phyloP scores from a whole-genome alignment of 2,888 invertebrate genomes.

The Biston betularia region DNA sequence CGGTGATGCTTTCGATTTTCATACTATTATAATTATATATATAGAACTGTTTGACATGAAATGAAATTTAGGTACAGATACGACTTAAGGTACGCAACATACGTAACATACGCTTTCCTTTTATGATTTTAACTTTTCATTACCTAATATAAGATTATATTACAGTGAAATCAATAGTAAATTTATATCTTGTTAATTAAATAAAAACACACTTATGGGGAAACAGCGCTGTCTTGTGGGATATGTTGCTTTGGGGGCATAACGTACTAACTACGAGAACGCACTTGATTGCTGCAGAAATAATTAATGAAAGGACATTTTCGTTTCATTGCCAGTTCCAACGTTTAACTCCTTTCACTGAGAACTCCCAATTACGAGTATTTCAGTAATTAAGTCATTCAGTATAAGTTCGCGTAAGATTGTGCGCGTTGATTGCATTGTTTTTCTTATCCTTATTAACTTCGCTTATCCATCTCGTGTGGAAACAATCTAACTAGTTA shows the following conservation, averaged over 20 bases:
- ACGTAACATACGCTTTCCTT: no score
- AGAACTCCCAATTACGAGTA: constrained; percentile 25
- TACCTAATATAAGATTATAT: no score
- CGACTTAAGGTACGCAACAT: no score
- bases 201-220: no score
- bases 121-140: no score
- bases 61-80: constrained; percentile 10
- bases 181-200: no score
- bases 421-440: constrained; percentile 55
- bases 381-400: constrained; percentile 33
- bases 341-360: constrained; percentile 31
- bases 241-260: no score
- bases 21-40: no score
- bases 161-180: no score
- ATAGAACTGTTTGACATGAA: constrained; percentile 4
- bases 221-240: no score
- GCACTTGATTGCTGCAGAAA: constrained; percentile 8
- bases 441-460: constrained; percentile 39
- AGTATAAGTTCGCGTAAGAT: constrained; percentile 34
- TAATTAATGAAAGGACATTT: constrained; percentile 18
- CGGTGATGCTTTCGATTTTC: no score
- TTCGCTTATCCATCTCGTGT: constrained; percentile 15
- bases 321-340: constrained; percentile 24
- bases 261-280: constrained; percentile 5
- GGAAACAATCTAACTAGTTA: constrained; percentile 26